Evolutionary conservation across 1,140 invertebrate genomes (phyloP).

Genomic region (Penaeus chinensis): DNA sequence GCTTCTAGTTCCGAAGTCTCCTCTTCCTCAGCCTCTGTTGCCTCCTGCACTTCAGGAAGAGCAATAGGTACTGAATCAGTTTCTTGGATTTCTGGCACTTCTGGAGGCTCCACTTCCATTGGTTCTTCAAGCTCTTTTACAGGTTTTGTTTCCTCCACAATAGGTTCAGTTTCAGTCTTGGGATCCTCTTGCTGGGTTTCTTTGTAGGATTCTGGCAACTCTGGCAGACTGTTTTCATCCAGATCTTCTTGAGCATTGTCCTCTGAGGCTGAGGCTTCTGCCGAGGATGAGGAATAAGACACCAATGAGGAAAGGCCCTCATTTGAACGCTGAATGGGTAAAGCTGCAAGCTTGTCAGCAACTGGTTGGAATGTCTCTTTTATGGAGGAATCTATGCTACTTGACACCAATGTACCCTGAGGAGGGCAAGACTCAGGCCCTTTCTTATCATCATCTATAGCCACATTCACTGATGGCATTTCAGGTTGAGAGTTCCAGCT

Average conservation of each 20-base stretch:
- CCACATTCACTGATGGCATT: no score
- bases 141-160: neutral
- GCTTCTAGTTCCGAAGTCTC: no score
- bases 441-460: no score
- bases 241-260: slow-evolving; percentile 42
- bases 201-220: neutral
- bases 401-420: no score
- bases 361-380: no score
- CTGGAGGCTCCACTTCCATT: neutral
- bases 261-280: slow-evolving; percentile 45
- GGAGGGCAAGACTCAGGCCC: no score
- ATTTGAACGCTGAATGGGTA: neutral
- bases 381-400: no score
- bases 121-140: slow-evolving; percentile 1
- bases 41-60: no score
- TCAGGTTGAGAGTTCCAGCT: no score
- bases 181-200: neutral
- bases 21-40: no score
- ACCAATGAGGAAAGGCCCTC: slow-evolving; percentile 49
- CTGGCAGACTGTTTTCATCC: neutral
- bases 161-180: neutral
- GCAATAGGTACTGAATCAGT: no score
- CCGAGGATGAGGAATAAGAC: slow-evolving; percentile 47
- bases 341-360: neutral
- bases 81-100: neutral